These are phyloP conservation scores for Oceanodroma tethys DNA, from an alignment of 2,113 vertebrate species.

Conservation along the genomic window DNA sequence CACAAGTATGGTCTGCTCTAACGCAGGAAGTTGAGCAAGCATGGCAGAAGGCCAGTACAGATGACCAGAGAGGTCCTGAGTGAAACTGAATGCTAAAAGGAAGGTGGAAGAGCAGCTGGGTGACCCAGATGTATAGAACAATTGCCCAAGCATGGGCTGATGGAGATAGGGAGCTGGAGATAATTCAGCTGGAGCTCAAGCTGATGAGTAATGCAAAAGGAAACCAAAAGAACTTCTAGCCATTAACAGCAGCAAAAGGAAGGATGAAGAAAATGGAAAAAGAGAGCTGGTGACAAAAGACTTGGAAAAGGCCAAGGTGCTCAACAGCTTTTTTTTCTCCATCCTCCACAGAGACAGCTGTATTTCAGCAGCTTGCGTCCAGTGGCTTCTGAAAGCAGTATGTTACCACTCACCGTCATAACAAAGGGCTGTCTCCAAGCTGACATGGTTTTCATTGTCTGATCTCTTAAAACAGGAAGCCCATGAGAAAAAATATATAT, in stretches of 20 bases:
- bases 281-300: background rate
- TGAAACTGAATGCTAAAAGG: background rate
- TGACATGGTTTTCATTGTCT: background rate
- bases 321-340: background rate
- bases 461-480: background rate
- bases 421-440: background rate
- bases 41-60: background rate
- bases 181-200: background rate
- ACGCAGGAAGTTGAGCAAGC: background rate
- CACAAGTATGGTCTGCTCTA: background rate
- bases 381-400: background rate
- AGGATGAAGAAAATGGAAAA: background rate
- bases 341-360: background rate
- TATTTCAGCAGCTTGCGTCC: background rate
- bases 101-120: background rate
- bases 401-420: background rate
- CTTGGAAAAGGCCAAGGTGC: background rate
- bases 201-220: background rate
- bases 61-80: background rate
- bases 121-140: background rate
- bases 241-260: background rate
- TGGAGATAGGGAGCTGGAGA: background rate
- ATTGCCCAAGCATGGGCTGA: rapidly evolving
- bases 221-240: background rate
- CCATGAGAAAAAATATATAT: background rate